Evolutionary conservation across 37 sponge, comb jelly and placozoan genomes (phyloP).

Genomic region (Aphrocallistes beatrix): DNA sequence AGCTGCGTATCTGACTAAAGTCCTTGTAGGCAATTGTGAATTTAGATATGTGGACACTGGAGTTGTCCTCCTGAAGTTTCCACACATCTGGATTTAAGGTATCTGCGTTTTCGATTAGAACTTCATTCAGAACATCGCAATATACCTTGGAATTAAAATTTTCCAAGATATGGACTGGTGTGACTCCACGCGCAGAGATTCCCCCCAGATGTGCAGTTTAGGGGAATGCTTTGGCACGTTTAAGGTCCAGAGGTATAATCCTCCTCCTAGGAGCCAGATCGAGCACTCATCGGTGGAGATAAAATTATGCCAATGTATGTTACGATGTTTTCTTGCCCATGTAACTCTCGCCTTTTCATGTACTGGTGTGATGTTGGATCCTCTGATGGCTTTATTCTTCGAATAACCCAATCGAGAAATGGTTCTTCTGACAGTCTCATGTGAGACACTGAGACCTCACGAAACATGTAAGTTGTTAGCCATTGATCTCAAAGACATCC

Average conservation of each 20-base stretch:
- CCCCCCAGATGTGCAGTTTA: background rate
- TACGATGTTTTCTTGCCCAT: background rate
- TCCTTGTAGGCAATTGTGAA: background rate
- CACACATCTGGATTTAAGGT: background rate
- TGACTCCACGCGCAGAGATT: background rate
- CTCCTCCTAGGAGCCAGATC: no score
- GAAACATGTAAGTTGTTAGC: background rate
- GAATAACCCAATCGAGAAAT: background rate
- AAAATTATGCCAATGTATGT: background rate
- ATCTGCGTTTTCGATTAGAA: background rate
- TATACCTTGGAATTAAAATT: background rate
- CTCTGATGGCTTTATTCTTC: background rate
- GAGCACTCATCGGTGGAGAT: no score
- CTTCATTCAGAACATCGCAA: background rate
- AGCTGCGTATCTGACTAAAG: background rate
- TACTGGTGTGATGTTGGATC: background rate
- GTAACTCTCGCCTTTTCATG: background rate
- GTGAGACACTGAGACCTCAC: background rate
- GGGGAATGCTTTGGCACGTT: background rate
- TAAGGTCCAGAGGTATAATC: no score
- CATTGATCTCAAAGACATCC: no score
- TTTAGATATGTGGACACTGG: background rate
- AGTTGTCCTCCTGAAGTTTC: background rate
- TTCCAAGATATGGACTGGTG: background rate
- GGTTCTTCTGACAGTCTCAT: background rate